Base-by-base conservation (phyloP, 53 echinoderm and acorn worm species). In the Echinarachnius parma region DNA sequence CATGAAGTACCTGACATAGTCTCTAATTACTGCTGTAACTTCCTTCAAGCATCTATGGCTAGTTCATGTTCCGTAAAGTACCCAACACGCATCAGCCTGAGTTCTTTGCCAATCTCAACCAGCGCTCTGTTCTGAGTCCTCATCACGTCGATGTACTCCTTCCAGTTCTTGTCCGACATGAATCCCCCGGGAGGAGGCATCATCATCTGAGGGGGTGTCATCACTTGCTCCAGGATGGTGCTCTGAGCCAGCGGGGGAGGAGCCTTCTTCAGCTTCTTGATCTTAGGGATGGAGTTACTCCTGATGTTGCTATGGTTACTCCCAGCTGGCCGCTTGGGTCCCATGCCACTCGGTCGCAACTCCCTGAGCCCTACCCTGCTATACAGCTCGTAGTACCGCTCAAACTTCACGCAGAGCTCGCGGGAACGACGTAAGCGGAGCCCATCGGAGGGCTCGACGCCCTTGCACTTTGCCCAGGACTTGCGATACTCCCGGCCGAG, bases 51-150 rank as follows among this genome's bases (percentile, higher is more conserved):
- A 14, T 72, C 74, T 57, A 72, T 24, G 4, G 74, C 26, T 16
- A 72, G 18, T 39, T 72, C 74, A 72, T 72, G 74, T 15, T 72
- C 74, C 4, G 74, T 72, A 20, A 72, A 72, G 74, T 72, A 72
- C 24, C 74, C 74, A 55, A 72, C 56, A 14, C 74, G 74, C 57
- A 72, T 54, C 10, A 72, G 44, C 3, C 74, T 55, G 2, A 72
- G 55, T 34, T 72, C 74, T 28, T 72, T 72, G 74, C 44, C 74
- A n/a, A 72, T 72, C 1, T 72, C 74, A 9, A 46, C 20, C 44
- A 72, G 39, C 1, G 46, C 74, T 9, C 39, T 37, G 28, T 54
- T 72, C 28, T 72, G 74, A 21, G 55, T 57, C 34, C 74, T 39
- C 55, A 72, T 56, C 3, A 57, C 74, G 11, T 57, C 39, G 11